Evolutionary conservation across 2,113 vertebrate genomes (phyloP), one percentile per base, ranked within the genome.

Genomic region (Anguilla rostrata): DNA sequence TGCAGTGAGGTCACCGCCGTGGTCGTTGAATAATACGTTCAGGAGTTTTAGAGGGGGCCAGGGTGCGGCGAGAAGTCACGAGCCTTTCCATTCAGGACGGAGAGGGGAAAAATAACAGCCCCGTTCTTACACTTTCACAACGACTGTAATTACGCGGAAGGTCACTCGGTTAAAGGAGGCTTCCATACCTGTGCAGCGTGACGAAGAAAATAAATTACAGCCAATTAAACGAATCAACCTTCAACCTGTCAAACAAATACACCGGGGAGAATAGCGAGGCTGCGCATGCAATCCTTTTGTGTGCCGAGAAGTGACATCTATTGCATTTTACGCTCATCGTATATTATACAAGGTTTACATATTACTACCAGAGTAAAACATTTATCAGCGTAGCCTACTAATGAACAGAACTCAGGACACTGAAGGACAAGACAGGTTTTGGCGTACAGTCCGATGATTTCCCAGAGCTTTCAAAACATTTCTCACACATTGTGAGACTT

Each of bases 221-320:
- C 85, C 94, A 91, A 95, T 94, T 93, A 91, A 92, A 92, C 83
- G 88, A 90, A 90, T 91, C 86, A 89, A 91, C 88, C 90, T 84
- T 90, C 88, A 83, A 90, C 89, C 91, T 71, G 53, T 92, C 90
- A 88, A 86, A 20, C 43, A 14, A 56, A 56, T 56, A 12, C 56
- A 86, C 75, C 0, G 3, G 39, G 75, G 34, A 78, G 75, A 78
- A 78, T 15, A 34, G 9, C 29, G 29, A 78, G 2, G 15, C 4
- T 39, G 75, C 12, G 75, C 12, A 78, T 3, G n/a, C 2, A 26
- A 78, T 29, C 29, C n/a, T 39, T 34, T 78, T 78, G n/a, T 39
- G 34, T 39, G 9, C 75, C 75, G 11, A 14, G 29, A 1, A 78
- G 29, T 11, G 75, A 34, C 14, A 16, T 34, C 34, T 34, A 34